A percentile compares a stretch with the other conserved stretches of the same genome.
These are phyloP conservation scores for Carcinoscorpius rotundicauda DNA, from an alignment of 1,140 invertebrate species.

Conservation along the genomic window DNA sequence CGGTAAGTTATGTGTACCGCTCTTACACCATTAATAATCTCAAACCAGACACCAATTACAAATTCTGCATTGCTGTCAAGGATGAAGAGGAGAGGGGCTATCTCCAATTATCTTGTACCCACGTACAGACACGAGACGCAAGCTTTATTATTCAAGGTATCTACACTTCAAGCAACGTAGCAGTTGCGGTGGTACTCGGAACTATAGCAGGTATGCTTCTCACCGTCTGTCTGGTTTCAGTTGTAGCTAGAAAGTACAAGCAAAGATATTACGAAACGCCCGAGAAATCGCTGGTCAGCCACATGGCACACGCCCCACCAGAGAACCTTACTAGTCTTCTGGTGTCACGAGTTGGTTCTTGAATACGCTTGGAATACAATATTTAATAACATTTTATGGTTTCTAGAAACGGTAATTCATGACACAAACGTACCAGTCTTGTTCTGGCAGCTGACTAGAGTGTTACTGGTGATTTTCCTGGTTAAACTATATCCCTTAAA, in stretches of 20 bases:
- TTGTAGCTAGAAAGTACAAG: slow-evolving; percentile 28
- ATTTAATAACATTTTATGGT: too few species aligned
- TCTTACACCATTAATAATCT: slow-evolving; percentile 36
- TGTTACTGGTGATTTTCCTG: too few species aligned
- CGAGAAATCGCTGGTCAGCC: slow-evolving; percentile 23
- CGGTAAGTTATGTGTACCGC: slow-evolving; percentile 25
- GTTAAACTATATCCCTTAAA: too few species aligned
- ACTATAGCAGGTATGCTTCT: slow-evolving; percentile 26
- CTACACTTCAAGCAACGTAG: slow-evolving; percentile 28
- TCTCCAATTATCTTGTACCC: slow-evolving; percentile 34
- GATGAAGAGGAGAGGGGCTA: slow-evolving; percentile 28
- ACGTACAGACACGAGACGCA: slow-evolving; percentile 25
- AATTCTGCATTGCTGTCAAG: slow-evolving; percentile 37
- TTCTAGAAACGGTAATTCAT: too few species aligned
- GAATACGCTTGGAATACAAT: too few species aligned
- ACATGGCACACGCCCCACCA: slow-evolving; percentile 32
- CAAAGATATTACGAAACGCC: slow-evolving; percentile 33
- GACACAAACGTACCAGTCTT: too few species aligned
- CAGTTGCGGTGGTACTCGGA: slow-evolving; percentile 29
- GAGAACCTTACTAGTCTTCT: too few species aligned
- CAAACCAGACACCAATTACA: slow-evolving; percentile 33
- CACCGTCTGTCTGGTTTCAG: slow-evolving; percentile 27
- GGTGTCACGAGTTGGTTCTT: too few species aligned
- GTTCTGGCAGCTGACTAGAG: too few species aligned
- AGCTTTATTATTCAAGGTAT: slow-evolving; percentile 29